Evolutionary conservation across 2,888 invertebrate genomes (phyloP).

Genomic region (Baronia brevicornis): DNA sequence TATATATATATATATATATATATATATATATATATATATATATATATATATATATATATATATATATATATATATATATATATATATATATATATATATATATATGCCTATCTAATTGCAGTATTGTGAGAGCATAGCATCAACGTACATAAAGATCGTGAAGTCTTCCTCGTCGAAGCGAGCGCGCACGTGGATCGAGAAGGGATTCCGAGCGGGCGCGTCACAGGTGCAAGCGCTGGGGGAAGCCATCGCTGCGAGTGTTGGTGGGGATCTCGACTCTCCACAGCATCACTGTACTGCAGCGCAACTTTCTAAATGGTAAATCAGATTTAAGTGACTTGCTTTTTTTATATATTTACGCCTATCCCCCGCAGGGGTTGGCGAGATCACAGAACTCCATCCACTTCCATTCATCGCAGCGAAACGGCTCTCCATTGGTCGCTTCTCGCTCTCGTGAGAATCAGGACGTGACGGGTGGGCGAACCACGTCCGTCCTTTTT

Average conservation of each 20-base stretch:
- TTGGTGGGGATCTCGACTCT: conserved; percentile 42
- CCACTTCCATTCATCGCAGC: no score
- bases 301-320: conserved; percentile 49
- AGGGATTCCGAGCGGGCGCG: conserved; percentile 56
- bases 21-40: no score
- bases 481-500: no score
- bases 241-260: conserved; percentile 52
- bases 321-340: conserved; percentile 9
- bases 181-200: conserved; percentile 50
- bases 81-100: no score
- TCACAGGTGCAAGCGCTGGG: conserved; percentile 61
- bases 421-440: no score
- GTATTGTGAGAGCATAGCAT: conserved; percentile 85
- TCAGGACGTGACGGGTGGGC: no score
- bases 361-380: no score
- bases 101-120: conserved; percentile 36
- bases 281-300: conserved; percentile 39
- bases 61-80: no score
- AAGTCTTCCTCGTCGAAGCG: conserved; percentile 55
- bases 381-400: no score
- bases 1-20: no score
- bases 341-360: not conserved
- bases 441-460: no score
- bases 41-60: no score
- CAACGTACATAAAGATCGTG: conserved; percentile 82